Conservation (phyloP, 2,113 vertebrate species). For the Malaclemys terrapin region DNA sequence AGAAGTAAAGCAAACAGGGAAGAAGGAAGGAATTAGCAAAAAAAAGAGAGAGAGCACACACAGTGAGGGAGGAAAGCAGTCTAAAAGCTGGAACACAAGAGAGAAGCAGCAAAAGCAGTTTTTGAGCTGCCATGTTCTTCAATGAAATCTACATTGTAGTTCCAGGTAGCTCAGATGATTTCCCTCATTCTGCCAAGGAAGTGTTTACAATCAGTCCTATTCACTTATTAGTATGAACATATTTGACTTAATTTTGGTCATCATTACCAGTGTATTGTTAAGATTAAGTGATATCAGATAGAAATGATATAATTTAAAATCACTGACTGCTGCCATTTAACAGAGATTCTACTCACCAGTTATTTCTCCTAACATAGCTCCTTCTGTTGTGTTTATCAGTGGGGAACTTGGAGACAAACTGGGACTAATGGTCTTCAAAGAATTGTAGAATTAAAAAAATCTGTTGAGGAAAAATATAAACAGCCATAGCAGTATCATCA, state of each 20-base stretch:
- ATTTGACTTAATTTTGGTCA: not conserved
- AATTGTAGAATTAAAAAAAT: not conserved
- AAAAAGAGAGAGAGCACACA: no score
- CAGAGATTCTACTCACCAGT: not conserved
- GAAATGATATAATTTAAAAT: not conserved
- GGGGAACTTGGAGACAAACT: not conserved
- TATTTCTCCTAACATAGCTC: not conserved
- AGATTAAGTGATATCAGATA: not conserved
- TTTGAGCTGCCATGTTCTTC: not conserved
- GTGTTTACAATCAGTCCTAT: not conserved
- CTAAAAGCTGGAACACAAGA: not conserved
- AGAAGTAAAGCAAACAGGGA: not conserved
- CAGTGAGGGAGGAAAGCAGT: no score
- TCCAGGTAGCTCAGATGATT: not conserved
- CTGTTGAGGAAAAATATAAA: not conserved
- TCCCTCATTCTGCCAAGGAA: not conserved
- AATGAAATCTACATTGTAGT: not conserved
- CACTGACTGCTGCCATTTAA: not conserved
- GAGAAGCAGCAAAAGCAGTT: not conserved
- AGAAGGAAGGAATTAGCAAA: not conserved
- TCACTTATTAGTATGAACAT: not conserved
- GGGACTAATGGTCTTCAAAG: not conserved
- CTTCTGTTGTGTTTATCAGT: not conserved
- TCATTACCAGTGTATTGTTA: accelerated
- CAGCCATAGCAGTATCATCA: not conserved